Conservation (phyloP, 2,797 vertebrate genomes). For the Mastacembelus armatus region DNA sequence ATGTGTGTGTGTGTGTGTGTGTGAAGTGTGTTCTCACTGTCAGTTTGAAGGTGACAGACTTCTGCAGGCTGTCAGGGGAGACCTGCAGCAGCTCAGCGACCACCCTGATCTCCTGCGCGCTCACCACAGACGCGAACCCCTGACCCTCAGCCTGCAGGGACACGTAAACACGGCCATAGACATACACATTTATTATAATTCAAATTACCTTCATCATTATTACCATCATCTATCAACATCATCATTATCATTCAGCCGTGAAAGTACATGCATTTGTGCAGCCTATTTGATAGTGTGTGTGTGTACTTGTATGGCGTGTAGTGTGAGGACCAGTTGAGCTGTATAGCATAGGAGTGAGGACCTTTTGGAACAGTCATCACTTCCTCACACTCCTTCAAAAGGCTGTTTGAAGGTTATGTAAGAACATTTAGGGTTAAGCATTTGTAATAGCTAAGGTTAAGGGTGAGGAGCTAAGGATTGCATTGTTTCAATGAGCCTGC, state of each 20-base stretch:
- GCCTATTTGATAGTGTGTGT: conserved; percentile 9
- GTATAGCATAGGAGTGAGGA: too few species aligned
- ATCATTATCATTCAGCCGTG: conserved; percentile 40
- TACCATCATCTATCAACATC: conserved; percentile 49
- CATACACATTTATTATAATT: conserved; percentile 27
- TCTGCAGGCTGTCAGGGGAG: conserved; percentile 93
- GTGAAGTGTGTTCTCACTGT: conserved; percentile 83
- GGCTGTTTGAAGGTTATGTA: too few species aligned
- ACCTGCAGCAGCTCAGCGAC: conserved; percentile 94
- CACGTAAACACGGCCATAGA: conserved; percentile 5
- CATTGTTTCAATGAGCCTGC: too few species aligned
- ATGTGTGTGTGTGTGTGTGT: conserved; percentile 1
- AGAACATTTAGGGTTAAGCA: too few species aligned
- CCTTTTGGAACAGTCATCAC: too few species aligned
- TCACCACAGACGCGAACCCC: conserved; percentile 90
- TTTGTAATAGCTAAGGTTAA: too few species aligned
- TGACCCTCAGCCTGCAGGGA: conserved; percentile 88
- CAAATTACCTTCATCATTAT: too few species aligned
- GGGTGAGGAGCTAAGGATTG: too few species aligned
- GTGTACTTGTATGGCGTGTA: too few species aligned
- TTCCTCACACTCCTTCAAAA: too few species aligned
- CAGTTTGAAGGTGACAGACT: conserved; percentile 94
- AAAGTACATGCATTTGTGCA: conserved; percentile 25
- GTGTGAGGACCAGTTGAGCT: too few species aligned
- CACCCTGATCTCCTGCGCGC: conserved; percentile 90